phyloP scores from a whole-genome alignment of 2,888 invertebrate genomes.

The Mantis religiosa region DNA sequence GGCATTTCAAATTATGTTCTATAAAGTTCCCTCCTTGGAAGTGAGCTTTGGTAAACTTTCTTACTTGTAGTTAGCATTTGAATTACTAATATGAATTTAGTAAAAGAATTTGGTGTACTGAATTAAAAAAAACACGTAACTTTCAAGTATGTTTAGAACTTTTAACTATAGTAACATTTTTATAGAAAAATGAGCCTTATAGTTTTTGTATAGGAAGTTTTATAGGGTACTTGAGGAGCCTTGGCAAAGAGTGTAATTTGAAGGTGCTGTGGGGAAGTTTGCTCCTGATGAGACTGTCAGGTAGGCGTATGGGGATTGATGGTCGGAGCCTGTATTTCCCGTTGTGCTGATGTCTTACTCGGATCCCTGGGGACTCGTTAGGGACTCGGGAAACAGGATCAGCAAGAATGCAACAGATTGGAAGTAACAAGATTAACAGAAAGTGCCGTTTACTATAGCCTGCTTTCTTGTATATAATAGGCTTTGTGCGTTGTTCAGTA shows the following conservation, averaged over 20 bases:
- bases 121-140: too few relatives aligned
- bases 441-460: not conserved
- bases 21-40: too few relatives aligned
- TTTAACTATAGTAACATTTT: too few relatives aligned
- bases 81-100: too few relatives aligned
- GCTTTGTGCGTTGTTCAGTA: too few relatives aligned
- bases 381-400: not conserved
- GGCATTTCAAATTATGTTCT: too few relatives aligned
- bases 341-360: not conserved
- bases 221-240: not conserved
- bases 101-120: too few relatives aligned
- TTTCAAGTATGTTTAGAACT: too few relatives aligned
- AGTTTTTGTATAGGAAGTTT: too few relatives aligned
- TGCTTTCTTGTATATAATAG: not conserved
- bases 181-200: too few relatives aligned
- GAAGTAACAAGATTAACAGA: not conserved
- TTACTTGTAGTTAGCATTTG: too few relatives aligned
- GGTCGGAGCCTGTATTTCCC: not conserved
- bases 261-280: not conserved
- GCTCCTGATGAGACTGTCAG: not conserved
- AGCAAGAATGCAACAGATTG: not conserved
- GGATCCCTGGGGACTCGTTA: slow-evolving; percentile 5
- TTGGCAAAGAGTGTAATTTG: not conserved
- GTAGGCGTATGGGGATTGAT: not conserved
- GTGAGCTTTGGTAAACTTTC: too few relatives aligned